A percentile compares a stretch with the other conserved stretches of the same genome.
These are phyloP conservation scores for Falcaria lacertinaria DNA, from an alignment of 2,888 invertebrate species.

Conservation along the genomic window DNA sequence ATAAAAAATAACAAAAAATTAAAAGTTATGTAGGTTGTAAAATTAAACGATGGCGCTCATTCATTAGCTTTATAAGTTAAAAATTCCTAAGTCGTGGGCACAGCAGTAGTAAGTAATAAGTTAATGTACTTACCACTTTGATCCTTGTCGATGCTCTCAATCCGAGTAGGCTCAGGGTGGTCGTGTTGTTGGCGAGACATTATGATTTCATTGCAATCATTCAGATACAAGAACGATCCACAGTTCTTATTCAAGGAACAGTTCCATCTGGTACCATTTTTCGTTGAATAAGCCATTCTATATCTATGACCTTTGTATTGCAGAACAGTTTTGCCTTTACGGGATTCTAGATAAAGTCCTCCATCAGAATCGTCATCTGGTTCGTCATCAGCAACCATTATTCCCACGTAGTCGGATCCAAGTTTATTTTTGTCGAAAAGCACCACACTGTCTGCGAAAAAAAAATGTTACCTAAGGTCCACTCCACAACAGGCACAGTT, in stretches of 20 bases:
- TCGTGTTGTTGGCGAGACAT: constrained; percentile 41
- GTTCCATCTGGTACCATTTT: constrained; percentile 50
- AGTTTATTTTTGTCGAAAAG: constrained; percentile 8
- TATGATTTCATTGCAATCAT: constrained; percentile 50
- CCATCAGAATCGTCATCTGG: constrained; percentile 21
- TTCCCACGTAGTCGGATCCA: constrained; percentile 10
- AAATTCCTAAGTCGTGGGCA: no score
- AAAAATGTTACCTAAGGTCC: background rate
- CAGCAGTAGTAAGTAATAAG: no score
- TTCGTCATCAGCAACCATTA: constrained; percentile 16
- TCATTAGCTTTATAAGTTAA: no score
- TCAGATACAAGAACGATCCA: constrained; percentile 47
- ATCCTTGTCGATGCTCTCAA: constrained; percentile 23
- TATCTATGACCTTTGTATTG: constrained; percentile 54
- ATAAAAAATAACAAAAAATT: no score
- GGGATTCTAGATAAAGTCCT: constrained; percentile 46
- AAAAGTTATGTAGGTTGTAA: no score
- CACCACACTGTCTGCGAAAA: background rate
- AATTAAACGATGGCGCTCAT: no score
- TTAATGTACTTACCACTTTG: constrained; percentile 32
- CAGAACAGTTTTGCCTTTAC: constrained; percentile 46
- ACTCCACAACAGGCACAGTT: no score
- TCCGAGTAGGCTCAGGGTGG: constrained; percentile 28
- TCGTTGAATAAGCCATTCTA: constrained; percentile 45
- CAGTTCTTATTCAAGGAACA: constrained; percentile 52